Evolutionary conservation across 1,140 invertebrate genomes (phyloP).

Genomic region (Cydia pomonella): DNA sequence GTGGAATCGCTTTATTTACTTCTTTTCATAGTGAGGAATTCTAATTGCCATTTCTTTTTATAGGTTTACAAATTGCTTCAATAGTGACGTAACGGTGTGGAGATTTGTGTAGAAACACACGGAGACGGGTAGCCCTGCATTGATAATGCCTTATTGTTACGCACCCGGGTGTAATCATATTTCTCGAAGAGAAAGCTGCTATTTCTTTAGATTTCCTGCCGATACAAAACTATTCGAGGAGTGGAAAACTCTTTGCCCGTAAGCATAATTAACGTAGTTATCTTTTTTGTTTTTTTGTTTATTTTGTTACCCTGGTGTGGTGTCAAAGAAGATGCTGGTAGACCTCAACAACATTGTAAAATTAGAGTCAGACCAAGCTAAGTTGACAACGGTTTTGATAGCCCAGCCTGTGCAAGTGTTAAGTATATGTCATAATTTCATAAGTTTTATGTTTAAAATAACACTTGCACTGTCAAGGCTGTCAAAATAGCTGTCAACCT

Average conservation of each 20-base stretch:
- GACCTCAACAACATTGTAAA: too few relatives aligned
- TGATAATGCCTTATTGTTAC: slow-evolving; percentile 8
- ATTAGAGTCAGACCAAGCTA: too few relatives aligned
- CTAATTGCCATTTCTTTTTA: background rate
- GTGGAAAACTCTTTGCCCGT: background rate
- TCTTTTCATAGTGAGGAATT: background rate
- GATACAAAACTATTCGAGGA: slow-evolving; percentile 23
- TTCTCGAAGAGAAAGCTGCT: background rate
- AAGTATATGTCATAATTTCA: too few relatives aligned
- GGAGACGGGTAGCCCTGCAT: background rate
- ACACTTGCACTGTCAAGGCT: too few relatives aligned
- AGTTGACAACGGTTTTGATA: too few relatives aligned
- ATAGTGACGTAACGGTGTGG: background rate
- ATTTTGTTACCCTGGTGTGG: too few relatives aligned
- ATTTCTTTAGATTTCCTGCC: slow-evolving; percentile 23
- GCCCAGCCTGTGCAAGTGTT: too few relatives aligned
- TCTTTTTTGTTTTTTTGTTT: too few relatives aligned
- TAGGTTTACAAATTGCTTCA: background rate
- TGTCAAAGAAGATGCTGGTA: too few relatives aligned
- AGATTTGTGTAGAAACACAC: background rate
- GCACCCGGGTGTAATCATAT: slow-evolving; percentile 5
- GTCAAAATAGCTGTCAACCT: too few relatives aligned
- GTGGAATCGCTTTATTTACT: slow-evolving; percentile 7
- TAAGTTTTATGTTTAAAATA: too few relatives aligned
- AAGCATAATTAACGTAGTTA: background rate